A percentile compares a stretch with the other conserved stretches of the same genome.
Conservation (phyloP, 2,888 invertebrate species). For the Pherbina coryleti region DNA sequence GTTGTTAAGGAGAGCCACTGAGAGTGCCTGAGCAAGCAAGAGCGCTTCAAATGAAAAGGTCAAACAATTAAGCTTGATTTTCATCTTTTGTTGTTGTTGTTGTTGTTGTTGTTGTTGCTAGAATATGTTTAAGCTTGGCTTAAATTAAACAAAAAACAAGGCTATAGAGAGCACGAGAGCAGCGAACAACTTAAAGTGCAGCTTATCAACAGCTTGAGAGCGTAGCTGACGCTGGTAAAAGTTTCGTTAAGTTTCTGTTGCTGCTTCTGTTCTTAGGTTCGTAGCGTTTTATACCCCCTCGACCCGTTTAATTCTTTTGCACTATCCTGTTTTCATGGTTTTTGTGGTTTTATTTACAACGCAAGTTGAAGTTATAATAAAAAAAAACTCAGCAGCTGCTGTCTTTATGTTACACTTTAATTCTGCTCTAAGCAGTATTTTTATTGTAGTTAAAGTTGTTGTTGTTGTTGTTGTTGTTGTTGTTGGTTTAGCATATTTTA, state of each 20-base stretch:
- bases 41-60: too few relatives aligned
- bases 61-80: too few relatives aligned
- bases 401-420: neutral
- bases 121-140: too few relatives aligned
- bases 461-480: neutral
- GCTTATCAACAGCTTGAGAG: neutral
- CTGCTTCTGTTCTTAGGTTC: neutral
- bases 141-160: too few relatives aligned
- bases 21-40: slow-evolving; percentile 36
- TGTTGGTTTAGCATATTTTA: neutral
- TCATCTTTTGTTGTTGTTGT: too few relatives aligned
- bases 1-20: neutral
- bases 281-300: neutral
- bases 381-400: slow-evolving; percentile 19
- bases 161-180: neutral
- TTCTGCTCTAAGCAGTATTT: slow-evolving; percentile 17
- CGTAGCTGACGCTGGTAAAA: neutral
- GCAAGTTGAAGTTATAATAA: slow-evolving; percentile 44
- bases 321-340: slow-evolving; percentile 13
- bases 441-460: neutral
- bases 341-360: slow-evolving; percentile 20
- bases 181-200: neutral
- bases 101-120: too few relatives aligned
- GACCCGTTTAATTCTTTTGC: neutral
- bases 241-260: slow-evolving; percentile 14